These are phyloP conservation scores for Drosophila ezoana DNA, from an alignment of 2,888 invertebrate genomes.

Conservation along the genomic window DNA sequence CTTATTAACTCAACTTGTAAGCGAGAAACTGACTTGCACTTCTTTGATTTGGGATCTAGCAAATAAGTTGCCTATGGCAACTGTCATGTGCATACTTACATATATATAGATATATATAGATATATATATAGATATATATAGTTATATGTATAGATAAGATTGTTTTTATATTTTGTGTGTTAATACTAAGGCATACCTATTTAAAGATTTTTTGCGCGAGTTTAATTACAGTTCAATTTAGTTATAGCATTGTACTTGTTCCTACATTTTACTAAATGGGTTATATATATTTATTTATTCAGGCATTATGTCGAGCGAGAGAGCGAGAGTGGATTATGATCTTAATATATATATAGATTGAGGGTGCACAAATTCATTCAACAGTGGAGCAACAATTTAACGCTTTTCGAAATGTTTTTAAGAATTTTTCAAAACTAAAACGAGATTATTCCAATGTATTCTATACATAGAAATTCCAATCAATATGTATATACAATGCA, in stretches of 20 bases:
- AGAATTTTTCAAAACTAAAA: conserved; percentile 3
- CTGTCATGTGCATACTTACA: conserved; percentile 6
- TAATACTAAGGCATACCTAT: conserved; percentile 77
- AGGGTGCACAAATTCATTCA: conserved; percentile 46
- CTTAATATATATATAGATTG: conserved; percentile 39
- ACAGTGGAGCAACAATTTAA: conserved; percentile 78
- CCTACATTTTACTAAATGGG: conserved; percentile 28
- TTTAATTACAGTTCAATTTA: conserved; percentile 60
- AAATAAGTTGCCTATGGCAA: too few relatives aligned
- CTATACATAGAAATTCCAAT: conserved; percentile 29
- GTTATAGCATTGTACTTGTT: conserved; percentile 33
- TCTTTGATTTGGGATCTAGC: neutral
- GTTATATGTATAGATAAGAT: conserved; percentile 22
- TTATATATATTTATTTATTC: conserved; percentile 20
- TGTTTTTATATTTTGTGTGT: conserved; percentile 32
- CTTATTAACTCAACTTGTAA: conserved; percentile 8
- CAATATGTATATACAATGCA: conserved; percentile 59
- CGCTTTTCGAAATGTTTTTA: too few relatives aligned
- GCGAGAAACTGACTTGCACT: conserved; percentile 13
- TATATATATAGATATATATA: conserved; percentile 3
- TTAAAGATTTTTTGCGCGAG: conserved; percentile 79
- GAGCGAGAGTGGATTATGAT: conserved; percentile 53
- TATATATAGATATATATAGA: neutral
- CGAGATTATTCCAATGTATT: conserved; percentile 1
- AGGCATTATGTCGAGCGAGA: conserved; percentile 56